Percentiles rank a stretch among this genome's conserved stretches.
phyloP scores from a whole-genome alignment of 2,113 vertebrate genomes.

The Aleadryas rufinucha region DNA sequence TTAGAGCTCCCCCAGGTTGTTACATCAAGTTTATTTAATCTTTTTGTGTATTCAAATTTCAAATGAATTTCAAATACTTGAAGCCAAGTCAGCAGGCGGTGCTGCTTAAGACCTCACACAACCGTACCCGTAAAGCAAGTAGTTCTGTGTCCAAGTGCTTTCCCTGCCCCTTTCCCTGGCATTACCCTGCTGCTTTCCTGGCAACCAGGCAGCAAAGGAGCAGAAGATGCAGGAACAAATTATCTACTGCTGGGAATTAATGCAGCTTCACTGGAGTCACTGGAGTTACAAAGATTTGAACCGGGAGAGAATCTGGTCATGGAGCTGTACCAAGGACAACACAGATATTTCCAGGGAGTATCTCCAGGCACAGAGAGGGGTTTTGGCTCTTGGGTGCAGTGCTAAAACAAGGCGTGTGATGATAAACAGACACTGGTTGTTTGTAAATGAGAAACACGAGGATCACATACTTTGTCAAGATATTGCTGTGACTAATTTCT shows the following conservation, averaged over 20 bases:
- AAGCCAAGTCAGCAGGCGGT: background rate
- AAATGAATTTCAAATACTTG: background rate
- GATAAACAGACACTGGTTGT: background rate
- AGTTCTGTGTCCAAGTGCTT: background rate
- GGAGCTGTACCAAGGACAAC: background rate
- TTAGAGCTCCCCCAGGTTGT: background rate
- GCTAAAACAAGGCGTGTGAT: background rate
- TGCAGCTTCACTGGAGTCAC: background rate
- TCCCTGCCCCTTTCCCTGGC: background rate
- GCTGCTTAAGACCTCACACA: background rate
- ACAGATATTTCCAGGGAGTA: background rate
- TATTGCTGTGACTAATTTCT: slow-evolving; percentile 6
- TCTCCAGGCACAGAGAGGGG: background rate
- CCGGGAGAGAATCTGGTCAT: background rate
- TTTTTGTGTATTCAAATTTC: background rate
- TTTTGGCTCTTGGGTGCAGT: background rate
- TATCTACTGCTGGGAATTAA: background rate
- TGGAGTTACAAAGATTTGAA: background rate
- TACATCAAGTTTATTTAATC: background rate
- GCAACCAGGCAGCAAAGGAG: background rate
- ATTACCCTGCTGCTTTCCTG: background rate
- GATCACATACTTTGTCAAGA: background rate
- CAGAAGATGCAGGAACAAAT: background rate
- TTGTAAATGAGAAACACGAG: background rate
- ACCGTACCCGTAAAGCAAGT: background rate